These are phyloP conservation scores for Linnaemya vulpina DNA, from an alignment of 2,888 invertebrate genomes.

Conservation along the genomic window DNA sequence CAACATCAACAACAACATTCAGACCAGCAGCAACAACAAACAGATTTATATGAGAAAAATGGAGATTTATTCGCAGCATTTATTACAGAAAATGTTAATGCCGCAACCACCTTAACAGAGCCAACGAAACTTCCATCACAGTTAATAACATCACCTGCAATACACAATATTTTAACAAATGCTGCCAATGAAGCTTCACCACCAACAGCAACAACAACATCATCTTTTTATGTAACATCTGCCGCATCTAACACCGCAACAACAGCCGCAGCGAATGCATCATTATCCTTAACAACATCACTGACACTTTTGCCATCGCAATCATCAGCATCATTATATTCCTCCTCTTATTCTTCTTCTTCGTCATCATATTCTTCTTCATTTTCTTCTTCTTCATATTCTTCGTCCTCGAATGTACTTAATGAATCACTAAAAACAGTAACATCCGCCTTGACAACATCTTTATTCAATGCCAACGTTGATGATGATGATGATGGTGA, in stretches of 20 bases:
- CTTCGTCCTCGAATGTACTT: slow-evolving; percentile 44
- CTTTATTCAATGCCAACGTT: slow-evolving; percentile 41
- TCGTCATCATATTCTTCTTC: slow-evolving; percentile 46
- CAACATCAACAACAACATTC: slow-evolving; percentile 37
- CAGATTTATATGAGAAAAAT: slow-evolving; percentile 39
- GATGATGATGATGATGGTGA: slow-evolving; percentile 17
- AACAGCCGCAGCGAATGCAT: slow-evolving; percentile 52
- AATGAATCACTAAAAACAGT: slow-evolving; percentile 70
- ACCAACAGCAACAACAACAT: slow-evolving; percentile 23
- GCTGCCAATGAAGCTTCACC: slow-evolving; percentile 64
- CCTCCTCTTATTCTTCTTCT: slow-evolving; percentile 42
- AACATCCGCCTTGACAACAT: slow-evolving; percentile 74
- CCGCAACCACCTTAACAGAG: slow-evolving; percentile 60
- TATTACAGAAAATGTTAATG: slow-evolving; percentile 67
- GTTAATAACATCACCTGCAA: slow-evolving; percentile 57
- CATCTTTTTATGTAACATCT: slow-evolving; percentile 28
- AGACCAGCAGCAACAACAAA: slow-evolving; percentile 33
- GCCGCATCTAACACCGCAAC: slow-evolving; percentile 33
- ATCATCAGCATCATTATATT: slow-evolving; percentile 63
- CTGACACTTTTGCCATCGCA: slow-evolving; percentile 71
- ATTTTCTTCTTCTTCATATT: slow-evolving; percentile 46
- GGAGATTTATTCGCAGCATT: slow-evolving; percentile 49
- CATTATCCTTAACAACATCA: slow-evolving; percentile 50
- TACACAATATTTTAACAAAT: slow-evolving; percentile 66
- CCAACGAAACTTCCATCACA: slow-evolving; percentile 33